phyloP scores from a whole-genome alignment of 2,113 vertebrate genomes.

The Crotalus horridus region DNA sequence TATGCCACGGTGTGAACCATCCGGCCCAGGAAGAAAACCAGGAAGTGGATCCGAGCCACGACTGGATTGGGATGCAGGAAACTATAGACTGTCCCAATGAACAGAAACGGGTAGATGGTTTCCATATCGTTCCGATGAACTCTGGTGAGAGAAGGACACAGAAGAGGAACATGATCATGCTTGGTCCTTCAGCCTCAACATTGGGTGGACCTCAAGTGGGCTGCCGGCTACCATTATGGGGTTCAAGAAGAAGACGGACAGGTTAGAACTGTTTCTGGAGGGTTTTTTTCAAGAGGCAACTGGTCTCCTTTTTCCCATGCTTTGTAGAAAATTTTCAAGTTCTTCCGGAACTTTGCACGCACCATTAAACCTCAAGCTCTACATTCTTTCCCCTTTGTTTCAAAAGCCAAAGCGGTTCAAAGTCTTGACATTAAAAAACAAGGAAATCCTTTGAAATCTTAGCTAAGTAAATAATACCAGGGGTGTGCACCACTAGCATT shows the following conservation, averaged over 20 bases:
- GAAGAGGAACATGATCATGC: background rate
- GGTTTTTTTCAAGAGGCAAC: background rate
- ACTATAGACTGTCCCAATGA: slow-evolving; percentile 88
- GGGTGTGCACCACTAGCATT: too few relatives aligned
- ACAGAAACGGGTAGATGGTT: slow-evolving; percentile 94
- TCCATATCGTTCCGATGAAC: slow-evolving; percentile 91
- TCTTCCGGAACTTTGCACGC: too few relatives aligned
- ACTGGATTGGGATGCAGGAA: slow-evolving; percentile 75
- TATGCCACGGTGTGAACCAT: slow-evolving; percentile 84
- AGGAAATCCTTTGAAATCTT: too few relatives aligned
- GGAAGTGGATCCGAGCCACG: slow-evolving; percentile 85
- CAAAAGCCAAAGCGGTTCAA: too few relatives aligned
- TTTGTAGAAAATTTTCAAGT: too few relatives aligned
- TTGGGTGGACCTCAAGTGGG: background rate
- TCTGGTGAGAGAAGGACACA: slow-evolving; percentile 57
- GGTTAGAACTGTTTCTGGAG: background rate
- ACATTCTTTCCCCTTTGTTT: too few relatives aligned
- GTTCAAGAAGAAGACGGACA: background rate
- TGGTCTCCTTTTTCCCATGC: background rate
- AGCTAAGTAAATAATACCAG: too few relatives aligned
- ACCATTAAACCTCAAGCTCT: too few relatives aligned
- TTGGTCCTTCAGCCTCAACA: background rate
- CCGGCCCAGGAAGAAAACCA: slow-evolving; percentile 79
- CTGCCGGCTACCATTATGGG: background rate
- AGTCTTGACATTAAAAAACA: too few relatives aligned